A percentile compares a stretch with the other conserved stretches of the same genome.
These are phyloP conservation scores for Zoanthus solanderi DNA, from an alignment of 92 coral and sea anemone species.

Conservation along the genomic window DNA sequence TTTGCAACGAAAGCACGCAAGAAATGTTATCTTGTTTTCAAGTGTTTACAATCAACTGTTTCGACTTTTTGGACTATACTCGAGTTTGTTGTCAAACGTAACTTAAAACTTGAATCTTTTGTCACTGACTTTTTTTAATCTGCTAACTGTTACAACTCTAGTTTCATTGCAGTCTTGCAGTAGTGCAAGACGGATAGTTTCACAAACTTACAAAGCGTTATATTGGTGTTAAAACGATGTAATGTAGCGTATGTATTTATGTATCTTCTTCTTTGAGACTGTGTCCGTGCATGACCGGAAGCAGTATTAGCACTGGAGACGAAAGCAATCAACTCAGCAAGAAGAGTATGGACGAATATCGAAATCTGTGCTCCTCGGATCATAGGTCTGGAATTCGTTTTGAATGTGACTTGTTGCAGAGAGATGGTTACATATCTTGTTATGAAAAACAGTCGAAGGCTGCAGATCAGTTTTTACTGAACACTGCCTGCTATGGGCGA, in stretches of 20 bases:
- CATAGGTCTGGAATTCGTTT: slow-evolving; percentile 9
- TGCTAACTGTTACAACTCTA: background rate
- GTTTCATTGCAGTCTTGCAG: background rate
- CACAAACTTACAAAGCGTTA: background rate
- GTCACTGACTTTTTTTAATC: background rate
- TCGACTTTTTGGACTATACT: background rate
- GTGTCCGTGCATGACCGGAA: slow-evolving; percentile 43
- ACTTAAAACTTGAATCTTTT: background rate
- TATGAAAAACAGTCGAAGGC: slow-evolving; percentile 28
- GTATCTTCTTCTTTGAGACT: background rate
- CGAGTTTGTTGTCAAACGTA: background rate
- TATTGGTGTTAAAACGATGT: background rate
- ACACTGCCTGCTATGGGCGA: slow-evolving; percentile 23
- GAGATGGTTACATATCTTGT: background rate
- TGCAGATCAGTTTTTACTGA: slow-evolving; percentile 35
- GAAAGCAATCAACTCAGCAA: slow-evolving; percentile 22
- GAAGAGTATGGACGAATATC: slow-evolving; percentile 34
- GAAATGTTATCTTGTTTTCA: background rate
- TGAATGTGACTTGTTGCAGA: slow-evolving; percentile 23
- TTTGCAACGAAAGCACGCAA: slow-evolving; percentile 4
- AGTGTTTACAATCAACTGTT: background rate
- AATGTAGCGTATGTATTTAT: background rate
- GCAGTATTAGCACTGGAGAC: slow-evolving; percentile 43
- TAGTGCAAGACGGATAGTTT: background rate
- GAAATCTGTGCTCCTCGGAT: slow-evolving; percentile 12